phyloP scores from a whole-genome alignment of 2,113 vertebrate species.

The Eleginops maclovinus region DNA sequence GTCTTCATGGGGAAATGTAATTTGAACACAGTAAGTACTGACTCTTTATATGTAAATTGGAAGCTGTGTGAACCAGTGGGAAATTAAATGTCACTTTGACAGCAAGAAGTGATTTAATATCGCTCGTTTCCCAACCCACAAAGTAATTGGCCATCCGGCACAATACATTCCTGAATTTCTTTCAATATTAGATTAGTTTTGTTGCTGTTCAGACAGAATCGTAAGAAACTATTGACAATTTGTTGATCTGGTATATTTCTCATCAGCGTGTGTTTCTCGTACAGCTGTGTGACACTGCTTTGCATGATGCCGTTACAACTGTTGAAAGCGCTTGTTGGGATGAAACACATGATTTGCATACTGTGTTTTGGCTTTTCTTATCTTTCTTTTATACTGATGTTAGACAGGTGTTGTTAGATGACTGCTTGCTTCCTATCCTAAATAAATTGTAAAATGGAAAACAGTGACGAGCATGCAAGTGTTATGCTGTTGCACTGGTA shows the following conservation, averaged over 20 bases:
- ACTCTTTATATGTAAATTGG: not conserved
- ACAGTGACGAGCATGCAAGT: no score
- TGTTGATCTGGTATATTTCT: not conserved
- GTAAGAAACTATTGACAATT: not conserved
- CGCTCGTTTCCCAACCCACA: not conserved
- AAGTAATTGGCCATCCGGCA: no score
- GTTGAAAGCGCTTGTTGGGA: not conserved
- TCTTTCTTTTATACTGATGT: not conserved
- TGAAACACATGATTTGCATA: not conserved
- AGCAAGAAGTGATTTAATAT: not conserved
- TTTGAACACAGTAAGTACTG: not conserved
- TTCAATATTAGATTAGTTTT: not conserved
- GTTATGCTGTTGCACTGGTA: no score
- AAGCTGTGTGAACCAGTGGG: not conserved
- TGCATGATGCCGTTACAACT: not conserved
- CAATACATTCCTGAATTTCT: not conserved
- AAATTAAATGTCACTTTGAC: not conserved
- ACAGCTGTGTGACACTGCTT: not conserved
- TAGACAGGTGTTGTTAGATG: not conserved
- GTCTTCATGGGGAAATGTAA: not conserved
- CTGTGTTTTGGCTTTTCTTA: not conserved
- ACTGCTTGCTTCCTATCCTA: not conserved
- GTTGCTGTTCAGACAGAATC: not conserved
- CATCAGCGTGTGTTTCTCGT: not conserved
- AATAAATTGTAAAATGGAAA: not conserved